Percentiles rank a stretch among this genome's conserved stretches.
These are phyloP conservation scores for Lacerta viridis DNA, from an alignment of 2,797 vertebrate genomes.

Conservation along the genomic window DNA sequence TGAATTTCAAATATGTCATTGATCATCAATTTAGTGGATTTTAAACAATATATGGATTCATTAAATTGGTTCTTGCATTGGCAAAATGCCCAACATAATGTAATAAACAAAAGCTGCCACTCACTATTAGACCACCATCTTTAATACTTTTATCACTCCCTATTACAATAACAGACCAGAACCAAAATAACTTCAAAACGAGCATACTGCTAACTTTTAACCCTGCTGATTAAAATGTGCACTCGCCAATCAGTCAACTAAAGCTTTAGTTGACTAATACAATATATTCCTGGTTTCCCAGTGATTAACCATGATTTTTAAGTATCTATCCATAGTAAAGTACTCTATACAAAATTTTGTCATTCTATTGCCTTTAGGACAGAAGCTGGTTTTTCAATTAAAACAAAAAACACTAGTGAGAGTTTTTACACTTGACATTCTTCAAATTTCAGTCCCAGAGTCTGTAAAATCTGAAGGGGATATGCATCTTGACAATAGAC, in stretches of 20 bases:
- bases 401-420: not conserved
- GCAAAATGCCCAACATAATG: not conserved
- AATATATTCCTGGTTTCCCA: not conserved
- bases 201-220: not conserved
- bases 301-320: not conserved
- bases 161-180: not conserved
- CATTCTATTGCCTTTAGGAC: not conserved
- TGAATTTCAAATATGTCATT: not conserved
- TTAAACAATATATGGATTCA: not conserved
- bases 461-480: not conserved
- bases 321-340: not conserved
- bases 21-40: not conserved
- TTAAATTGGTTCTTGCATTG: not conserved
- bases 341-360: not conserved
- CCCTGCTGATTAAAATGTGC: not conserved
- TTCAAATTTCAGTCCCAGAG: not conserved
- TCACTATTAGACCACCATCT: not conserved
- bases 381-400: not conserved
- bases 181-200: not conserved
- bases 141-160: not conserved
- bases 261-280: not conserved
- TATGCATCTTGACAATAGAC: not conserved
- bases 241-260: not conserved
- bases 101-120: not conserved
- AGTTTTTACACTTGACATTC: not conserved